phyloP scores from a whole-genome alignment of 2,797 vertebrate species.

The Ceryle rudis region DNA sequence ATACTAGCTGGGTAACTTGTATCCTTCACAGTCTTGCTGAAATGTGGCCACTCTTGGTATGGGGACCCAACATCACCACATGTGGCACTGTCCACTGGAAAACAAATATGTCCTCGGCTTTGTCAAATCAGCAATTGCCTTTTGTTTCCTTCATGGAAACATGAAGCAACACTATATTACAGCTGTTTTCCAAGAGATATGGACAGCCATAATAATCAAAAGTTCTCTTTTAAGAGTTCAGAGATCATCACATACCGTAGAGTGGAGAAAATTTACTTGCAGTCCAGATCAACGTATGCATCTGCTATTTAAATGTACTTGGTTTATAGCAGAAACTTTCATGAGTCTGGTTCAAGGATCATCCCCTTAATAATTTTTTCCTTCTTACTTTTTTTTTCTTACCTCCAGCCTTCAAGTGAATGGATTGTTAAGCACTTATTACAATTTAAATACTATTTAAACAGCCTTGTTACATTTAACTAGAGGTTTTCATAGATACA shows the following conservation, averaged over 20 bases:
- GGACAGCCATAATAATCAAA: neutral
- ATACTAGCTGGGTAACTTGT: neutral
- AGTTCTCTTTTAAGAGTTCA: neutral
- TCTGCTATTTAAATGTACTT: neutral
- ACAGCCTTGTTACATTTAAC: neutral
- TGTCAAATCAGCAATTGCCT: neutral
- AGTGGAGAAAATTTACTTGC: neutral
- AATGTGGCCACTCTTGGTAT: fast-evolving
- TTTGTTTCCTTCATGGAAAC: neutral
- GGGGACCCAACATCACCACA: fast-evolving
- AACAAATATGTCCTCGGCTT: neutral
- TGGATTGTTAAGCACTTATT: neutral
- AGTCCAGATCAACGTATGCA: fast-evolving
- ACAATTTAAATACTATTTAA: neutral
- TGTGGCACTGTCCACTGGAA: neutral
- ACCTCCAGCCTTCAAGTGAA: neutral
- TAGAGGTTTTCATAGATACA: neutral
- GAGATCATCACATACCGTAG: neutral
- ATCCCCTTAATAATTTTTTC: neutral
- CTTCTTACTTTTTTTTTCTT: neutral
- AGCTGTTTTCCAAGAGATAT: neutral
- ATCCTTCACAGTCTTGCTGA: neutral
- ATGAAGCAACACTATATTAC: neutral
- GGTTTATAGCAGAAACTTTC: neutral
- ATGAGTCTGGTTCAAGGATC: neutral